Evolutionary conservation across 2,113 vertebrate genomes (phyloP).

Genomic region (Cyanoliseus patagonus): DNA sequence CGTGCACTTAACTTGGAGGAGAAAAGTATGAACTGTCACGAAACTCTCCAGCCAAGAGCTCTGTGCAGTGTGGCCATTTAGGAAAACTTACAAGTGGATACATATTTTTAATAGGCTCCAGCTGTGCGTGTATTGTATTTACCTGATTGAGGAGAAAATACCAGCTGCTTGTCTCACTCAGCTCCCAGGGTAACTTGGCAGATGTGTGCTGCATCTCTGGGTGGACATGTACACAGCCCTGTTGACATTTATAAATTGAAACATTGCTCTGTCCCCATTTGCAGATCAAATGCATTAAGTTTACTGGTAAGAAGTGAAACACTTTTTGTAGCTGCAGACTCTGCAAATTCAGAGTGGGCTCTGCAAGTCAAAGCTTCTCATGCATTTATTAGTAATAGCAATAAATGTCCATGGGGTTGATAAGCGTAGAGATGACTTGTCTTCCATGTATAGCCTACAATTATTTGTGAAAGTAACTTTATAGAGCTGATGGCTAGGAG

Average conservation of each 20-base stretch:
- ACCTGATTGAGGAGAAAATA: background rate
- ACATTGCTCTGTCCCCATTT: background rate
- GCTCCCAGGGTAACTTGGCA: background rate
- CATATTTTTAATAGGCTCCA: background rate
- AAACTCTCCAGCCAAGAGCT: background rate
- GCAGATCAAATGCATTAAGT: background rate
- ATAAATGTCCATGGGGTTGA: background rate
- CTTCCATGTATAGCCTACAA: background rate
- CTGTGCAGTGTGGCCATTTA: background rate
- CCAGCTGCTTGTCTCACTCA: background rate
- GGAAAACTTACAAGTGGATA: background rate
- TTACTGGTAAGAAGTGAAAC: background rate
- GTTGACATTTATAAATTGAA: background rate
- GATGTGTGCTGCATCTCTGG: background rate
- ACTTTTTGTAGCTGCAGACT: background rate
- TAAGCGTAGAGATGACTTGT: background rate
- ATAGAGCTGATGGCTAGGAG: background rate
- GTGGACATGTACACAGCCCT: background rate
- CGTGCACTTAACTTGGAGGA: background rate
- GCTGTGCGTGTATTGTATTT: background rate
- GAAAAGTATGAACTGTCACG: background rate
- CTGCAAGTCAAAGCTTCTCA: background rate
- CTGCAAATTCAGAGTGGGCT: background rate
- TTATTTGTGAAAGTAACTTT: background rate
- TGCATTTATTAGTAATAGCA: background rate